A percentile compares a stretch with the other conserved stretches of the same genome.
These are phyloP conservation scores for Enhydra lutris DNA, from an alignment of 2,113 vertebrate genomes.

Conservation along the genomic window DNA sequence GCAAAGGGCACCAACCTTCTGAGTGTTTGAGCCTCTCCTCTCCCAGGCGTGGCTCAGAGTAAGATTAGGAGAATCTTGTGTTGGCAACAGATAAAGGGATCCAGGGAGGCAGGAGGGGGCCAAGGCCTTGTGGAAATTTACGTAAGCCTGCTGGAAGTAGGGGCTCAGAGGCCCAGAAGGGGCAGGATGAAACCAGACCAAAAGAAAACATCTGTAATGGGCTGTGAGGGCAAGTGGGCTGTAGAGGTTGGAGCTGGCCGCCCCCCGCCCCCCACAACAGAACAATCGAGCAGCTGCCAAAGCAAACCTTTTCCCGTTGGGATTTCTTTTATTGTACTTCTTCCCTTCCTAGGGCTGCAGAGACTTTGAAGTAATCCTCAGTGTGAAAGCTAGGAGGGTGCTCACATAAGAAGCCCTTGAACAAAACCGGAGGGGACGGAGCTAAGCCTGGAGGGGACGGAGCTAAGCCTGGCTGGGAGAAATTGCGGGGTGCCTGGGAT, in stretches of 20 bases:
- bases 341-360: slow-evolving; percentile 10
- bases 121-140: slow-evolving; percentile 34
- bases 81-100: slow-evolving; percentile 60
- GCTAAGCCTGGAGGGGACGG: neutral
- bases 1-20: neutral
- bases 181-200: neutral
- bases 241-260: neutral
- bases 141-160: slow-evolving; percentile 35
- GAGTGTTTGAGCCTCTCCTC: neutral
- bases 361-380: slow-evolving; percentile 55
- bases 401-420: neutral
- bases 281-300: neutral
- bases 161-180: neutral
- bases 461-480: neutral
- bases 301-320: slow-evolving; percentile 44
- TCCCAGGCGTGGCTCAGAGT: neutral
- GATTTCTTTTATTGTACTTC: slow-evolving; percentile 8
- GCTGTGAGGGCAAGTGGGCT: neutral
- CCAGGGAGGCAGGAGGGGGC: neutral
- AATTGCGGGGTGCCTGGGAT: neutral
- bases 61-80: slow-evolving; percentile 48
- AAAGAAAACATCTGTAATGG: slow-evolving; percentile 25
- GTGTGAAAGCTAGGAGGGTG: slow-evolving; percentile 22
- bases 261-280: neutral
- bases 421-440: slow-evolving; percentile 1